Percentiles rank a stretch among this genome's conserved stretches.
Conservation (phyloP, 2,797 vertebrate species). For the Mormyrus proboscirostris region DNA sequence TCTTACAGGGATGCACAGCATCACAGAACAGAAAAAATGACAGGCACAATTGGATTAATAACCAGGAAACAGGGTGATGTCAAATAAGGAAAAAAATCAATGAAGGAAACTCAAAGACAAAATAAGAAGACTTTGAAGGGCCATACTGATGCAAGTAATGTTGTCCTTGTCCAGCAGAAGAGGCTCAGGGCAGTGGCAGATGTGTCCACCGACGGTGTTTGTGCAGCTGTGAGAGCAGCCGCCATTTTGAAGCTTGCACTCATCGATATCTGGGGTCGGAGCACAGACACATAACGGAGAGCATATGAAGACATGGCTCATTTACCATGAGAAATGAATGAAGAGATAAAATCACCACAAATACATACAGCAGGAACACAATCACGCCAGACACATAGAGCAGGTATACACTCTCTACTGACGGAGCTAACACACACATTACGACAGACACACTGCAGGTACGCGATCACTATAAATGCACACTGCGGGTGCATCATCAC, state of each 20-base stretch:
- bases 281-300: background rate
- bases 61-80: background rate
- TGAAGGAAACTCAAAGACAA: background rate
- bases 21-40: background rate
- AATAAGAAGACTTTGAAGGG: background rate
- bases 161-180: slow-evolving; percentile 56
- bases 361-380: background rate
- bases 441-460: background rate
- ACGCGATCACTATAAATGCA: background rate
- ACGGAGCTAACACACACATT: background rate
- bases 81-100: background rate
- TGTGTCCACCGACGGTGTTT: slow-evolving; percentile 58
- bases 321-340: background rate
- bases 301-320: no score
- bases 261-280: slow-evolving; percentile 56
- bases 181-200: slow-evolving; percentile 56
- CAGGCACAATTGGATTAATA: background rate
- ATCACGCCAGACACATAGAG: background rate
- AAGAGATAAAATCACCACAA: background rate
- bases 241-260: slow-evolving; percentile 66
- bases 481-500: background rate
- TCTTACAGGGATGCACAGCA: slow-evolving; percentile 42
- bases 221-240: slow-evolving; percentile 64
- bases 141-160: slow-evolving; percentile 61
- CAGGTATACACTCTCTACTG: background rate